Base-by-base conservation (phyloP, 2,113 vertebrate genomes). In the Heteronetta atricapilla region DNA sequence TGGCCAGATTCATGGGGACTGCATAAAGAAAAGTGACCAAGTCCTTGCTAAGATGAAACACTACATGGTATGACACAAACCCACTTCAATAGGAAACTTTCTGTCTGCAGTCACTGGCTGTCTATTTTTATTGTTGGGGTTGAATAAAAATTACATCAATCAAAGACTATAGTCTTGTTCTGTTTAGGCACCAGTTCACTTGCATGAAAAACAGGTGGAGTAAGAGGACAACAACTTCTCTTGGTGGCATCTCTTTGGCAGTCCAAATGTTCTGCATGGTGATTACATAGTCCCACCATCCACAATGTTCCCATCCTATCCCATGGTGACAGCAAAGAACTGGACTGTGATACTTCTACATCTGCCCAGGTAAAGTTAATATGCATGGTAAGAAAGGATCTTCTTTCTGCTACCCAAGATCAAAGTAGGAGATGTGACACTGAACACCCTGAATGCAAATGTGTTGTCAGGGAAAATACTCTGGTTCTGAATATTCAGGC, bases 171-270 rank as follows among this genome's bases (percentile, higher is more conserved):
- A 6, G 14, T 58, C 74, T 91, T 89, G 22, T 70, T 59, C 69
- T 56, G 3, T 63, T 75, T 70, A 31, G 15, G 46, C 29, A 53
- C 18, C 64, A 53, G 18, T n/a, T 7, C 13, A 55, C 23, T 26
- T 7, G 0, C 31, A 19, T 0, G 2, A 40, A 44, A 7, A 66
- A 70, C 70, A 46, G 8, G 2, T 11, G 15, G 44, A 17, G 28
- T 26, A n/a, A n/a, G 42, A 84, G 22, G 29, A 62, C 13, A 58
- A 44, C 20, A 59, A 2, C 20, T 48, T 20, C 46, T 22, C 20
- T 48, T 38, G 40, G 28, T 67, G 33, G 10, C 23, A n/a, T 17
- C 5, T 1, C 56, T 74, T 74, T 53, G 18, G 22, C 46, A 53
- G 64, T 48, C 64, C 13, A 5, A 29, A 16, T 11, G 16, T 18